These are phyloP conservation scores for Tinea semifulvella DNA, from an alignment of 2,888 invertebrate genomes.

Conservation along the genomic window DNA sequence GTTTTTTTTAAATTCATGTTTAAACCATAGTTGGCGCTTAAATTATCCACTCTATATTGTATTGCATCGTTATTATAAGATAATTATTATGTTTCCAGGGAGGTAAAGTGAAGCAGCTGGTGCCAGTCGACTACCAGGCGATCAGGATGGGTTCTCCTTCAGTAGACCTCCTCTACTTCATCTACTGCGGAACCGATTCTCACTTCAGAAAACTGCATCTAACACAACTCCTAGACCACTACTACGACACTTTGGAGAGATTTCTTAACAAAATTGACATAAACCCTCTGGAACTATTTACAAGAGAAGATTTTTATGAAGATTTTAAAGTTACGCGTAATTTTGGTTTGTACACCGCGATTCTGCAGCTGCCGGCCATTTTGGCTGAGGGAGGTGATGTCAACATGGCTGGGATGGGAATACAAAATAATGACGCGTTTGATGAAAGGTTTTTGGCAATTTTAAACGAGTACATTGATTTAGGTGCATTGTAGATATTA, in stretches of 20 bases:
- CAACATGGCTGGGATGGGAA: not conserved
- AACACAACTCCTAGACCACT: constrained; percentile 3
- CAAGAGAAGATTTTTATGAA: constrained; percentile 10
- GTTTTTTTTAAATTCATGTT: no score
- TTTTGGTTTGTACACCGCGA: constrained; percentile 1
- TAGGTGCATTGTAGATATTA: not conserved
- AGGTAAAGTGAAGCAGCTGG: constrained; percentile 5
- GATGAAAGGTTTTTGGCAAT: constrained; percentile 8
- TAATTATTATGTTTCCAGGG: constrained; percentile 10
- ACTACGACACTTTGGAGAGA: constrained; percentile 5
- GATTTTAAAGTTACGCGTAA: not conserved
- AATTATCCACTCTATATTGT: no score
- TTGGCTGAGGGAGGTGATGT: not conserved
- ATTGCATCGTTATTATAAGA: no score
- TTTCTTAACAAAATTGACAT: constrained; percentile 3
- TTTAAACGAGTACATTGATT: not conserved
- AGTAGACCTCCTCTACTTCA: constrained; percentile 13
- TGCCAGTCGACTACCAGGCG: constrained; percentile 14
- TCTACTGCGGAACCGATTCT: constrained; percentile 13
- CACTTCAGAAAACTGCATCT: constrained; percentile 11
- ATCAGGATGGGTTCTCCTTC: constrained; percentile 2
- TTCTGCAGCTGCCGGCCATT: not conserved
- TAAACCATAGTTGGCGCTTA: no score
- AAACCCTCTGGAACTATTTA: not conserved
- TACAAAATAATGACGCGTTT: not conserved